Evolutionary conservation across 2,888 invertebrate species (phyloP), one percentile per base, ranked within the genome.

Genomic region (Sphaeridia pumilis): DNA sequence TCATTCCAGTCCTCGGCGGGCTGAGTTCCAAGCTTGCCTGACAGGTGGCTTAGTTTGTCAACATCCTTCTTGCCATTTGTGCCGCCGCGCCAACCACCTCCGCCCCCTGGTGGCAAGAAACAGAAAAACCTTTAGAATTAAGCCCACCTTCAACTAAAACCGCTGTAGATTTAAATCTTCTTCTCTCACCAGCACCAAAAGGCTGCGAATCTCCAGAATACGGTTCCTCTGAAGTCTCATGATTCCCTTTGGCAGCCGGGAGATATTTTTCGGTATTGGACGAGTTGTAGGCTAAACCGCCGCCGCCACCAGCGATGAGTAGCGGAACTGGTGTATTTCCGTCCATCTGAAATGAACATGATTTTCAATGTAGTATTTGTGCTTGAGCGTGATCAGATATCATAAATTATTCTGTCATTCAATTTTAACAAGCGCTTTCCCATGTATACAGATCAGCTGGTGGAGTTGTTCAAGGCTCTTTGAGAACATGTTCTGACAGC

Each of bases 241-340:
- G 65, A 17, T 58, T 54, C 14, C 63, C 65, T 43, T 58, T 53
- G 7, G 65, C 66, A 49, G 65, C 55, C 1, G 65, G 65, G 20
- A 55, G 46, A 38, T 14, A 14, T 17, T 38, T 38, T 36, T 60
- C 58, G 10, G 41, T 49, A 21, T 58, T 47, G 46, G 59, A 60
- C 4, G 61, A 55, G 51, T 84, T 82, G 54, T 83, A 76, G 0
- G 86, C 86, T 20, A 88, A 73, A 0, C 89, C 89, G 0, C 88
- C 88, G 0, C 87, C 88, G 0, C 88, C 89, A 0, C 80, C 86
- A 0, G 85, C 87, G 4, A 87, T 78, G 1, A 86, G 67, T 21
- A 79, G 72, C 0, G 78, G 74, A 45, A 75, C 45, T 4, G 35
- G 28, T 2, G 77, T 77, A n/a, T 78, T 77, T 55, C 76, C 74